Evolutionary conservation across 2,797 vertebrate genomes (phyloP).

Genomic region (Picus viridis): DNA sequence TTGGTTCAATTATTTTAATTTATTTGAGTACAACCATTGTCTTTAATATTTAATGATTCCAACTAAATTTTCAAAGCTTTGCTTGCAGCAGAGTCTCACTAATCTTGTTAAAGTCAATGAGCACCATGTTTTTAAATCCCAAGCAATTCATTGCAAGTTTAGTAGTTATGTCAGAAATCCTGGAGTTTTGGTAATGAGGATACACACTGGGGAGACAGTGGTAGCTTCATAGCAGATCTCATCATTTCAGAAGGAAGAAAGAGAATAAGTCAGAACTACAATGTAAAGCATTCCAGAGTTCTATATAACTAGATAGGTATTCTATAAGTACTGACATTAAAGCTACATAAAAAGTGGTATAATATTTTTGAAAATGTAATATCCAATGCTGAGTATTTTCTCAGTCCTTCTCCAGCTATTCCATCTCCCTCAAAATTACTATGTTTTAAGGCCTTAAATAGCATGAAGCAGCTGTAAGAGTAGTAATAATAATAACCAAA

Average conservation of each 20-base stretch:
- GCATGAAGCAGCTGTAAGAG: neutral
- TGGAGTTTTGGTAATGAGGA: neutral
- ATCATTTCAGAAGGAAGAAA: neutral
- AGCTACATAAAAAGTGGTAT: neutral
- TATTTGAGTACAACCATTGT: neutral
- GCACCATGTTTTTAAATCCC: neutral
- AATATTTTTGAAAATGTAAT: neutral
- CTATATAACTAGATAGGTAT: neutral
- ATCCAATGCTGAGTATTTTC: neutral
- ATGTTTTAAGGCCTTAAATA: neutral
- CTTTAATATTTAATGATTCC: neutral
- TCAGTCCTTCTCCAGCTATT: neutral
- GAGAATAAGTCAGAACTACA: neutral
- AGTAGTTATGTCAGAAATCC: neutral
- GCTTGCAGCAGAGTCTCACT: neutral
- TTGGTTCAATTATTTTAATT: neutral
- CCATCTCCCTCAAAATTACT: neutral
- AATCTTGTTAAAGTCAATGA: constrained; percentile 18
- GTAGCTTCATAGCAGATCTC: neutral
- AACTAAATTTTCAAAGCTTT: neutral
- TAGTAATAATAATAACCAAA: neutral
- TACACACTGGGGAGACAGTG: neutral
- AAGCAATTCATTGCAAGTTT: neutral
- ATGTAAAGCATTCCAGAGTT: neutral
- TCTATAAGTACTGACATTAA: neutral